phyloP scores from a whole-genome alignment of 2,888 invertebrate genomes.

The Ophion ventricosus region DNA sequence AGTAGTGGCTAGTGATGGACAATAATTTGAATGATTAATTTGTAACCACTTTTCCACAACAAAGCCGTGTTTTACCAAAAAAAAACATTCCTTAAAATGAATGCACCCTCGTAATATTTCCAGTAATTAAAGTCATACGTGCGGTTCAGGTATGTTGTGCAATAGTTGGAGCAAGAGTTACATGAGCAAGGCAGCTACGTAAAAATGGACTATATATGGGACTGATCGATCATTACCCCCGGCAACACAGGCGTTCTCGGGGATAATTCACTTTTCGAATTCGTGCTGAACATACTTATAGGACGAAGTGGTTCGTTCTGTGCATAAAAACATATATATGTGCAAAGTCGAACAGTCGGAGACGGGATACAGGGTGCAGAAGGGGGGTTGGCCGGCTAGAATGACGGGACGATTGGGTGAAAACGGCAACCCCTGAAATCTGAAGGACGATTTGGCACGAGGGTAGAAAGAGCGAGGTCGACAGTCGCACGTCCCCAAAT shows the following conservation, averaged over 20 bases:
- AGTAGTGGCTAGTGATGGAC: too few relatives aligned
- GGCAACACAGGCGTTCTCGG: slow-evolving; percentile 31
- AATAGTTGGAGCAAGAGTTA: background rate
- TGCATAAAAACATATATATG: background rate
- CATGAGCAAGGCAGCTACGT: background rate
- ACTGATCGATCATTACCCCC: slow-evolving; percentile 32
- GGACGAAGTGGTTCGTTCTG: slow-evolving; percentile 16
- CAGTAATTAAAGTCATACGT: background rate
- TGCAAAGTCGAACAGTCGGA: slow-evolving; percentile 6
- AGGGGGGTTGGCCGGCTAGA: slow-evolving; percentile 31
- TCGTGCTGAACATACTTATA: slow-evolving; percentile 54
- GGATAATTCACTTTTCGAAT: slow-evolving; percentile 44
- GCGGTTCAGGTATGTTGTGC: background rate
- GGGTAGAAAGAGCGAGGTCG: slow-evolving; percentile 69
- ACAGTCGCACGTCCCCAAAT: slow-evolving; percentile 78
- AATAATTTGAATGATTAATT: too few relatives aligned
- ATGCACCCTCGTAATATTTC: background rate
- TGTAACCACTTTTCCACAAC: too few relatives aligned
- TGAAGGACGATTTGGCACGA: slow-evolving; percentile 76
- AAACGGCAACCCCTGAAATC: slow-evolving; percentile 75
- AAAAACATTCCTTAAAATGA: too few relatives aligned
- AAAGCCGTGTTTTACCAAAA: too few relatives aligned
- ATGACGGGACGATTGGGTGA: slow-evolving; percentile 29
- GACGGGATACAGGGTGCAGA: slow-evolving; percentile 10
- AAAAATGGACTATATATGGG: slow-evolving; percentile 20